Evolutionary conservation across 2,797 vertebrate genomes (phyloP).

Genomic region (Megalops cyprinoides): DNA sequence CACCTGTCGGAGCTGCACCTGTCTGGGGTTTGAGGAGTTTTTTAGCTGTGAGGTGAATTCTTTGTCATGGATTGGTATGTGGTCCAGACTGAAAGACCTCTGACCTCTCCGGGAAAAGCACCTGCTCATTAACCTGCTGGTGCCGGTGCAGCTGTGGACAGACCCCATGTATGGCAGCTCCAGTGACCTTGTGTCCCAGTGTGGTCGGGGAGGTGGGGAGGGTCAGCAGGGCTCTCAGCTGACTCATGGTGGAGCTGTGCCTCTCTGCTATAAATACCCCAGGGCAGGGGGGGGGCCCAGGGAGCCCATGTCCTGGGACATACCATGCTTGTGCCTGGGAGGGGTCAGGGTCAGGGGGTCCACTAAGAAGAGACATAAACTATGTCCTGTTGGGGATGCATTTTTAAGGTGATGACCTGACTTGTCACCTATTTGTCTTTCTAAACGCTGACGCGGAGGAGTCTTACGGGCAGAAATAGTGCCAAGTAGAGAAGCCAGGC

Average conservation of each 20-base stretch:
- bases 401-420: constrained; percentile 20
- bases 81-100: too few species aligned
- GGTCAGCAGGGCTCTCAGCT: not conserved
- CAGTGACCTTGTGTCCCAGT: constrained; percentile 14
- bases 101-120: too few species aligned
- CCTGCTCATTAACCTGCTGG: not conserved
- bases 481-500: not conserved
- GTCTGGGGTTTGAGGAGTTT: too few species aligned
- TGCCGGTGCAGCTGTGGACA: constrained; percentile 16
- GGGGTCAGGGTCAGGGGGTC: constrained; percentile 6
- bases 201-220: not conserved
- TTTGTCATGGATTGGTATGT: not conserved
- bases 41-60: not conserved
- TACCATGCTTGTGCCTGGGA: not conserved
- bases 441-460: not conserved
- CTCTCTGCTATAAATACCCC: constrained; percentile 34
- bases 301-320: not conserved
- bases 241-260: constrained; percentile 34
- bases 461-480: too few species aligned
- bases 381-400: not conserved
- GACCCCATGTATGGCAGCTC: not conserved
- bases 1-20: not conserved
- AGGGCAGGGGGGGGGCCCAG: not conserved
- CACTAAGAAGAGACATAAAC: constrained; percentile 3
- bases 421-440: not conserved